Evolutionary conservation across 2,888 invertebrate genomes (phyloP).

Genomic region (Drosophila prostipennis): DNA sequence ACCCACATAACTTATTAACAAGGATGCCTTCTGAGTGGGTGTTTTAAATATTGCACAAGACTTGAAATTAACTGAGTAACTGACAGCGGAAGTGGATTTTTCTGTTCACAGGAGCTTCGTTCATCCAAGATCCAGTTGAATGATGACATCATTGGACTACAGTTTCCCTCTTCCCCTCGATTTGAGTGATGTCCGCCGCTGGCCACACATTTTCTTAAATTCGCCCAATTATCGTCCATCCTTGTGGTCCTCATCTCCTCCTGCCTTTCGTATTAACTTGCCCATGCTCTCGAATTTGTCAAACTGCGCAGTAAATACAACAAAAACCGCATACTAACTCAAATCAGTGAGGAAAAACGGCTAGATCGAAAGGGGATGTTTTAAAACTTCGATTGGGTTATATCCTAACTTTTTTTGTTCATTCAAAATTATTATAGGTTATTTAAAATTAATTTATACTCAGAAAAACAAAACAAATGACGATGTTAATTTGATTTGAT

Average conservation of each 20-base stretch:
- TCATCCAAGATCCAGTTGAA: constrained; percentile 5
- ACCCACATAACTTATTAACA: constrained; percentile 65
- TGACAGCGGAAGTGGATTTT: constrained; percentile 34
- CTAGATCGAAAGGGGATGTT: not conserved
- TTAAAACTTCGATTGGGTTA: not conserved
- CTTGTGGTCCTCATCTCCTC: constrained; percentile 1
- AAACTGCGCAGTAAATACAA: constrained; percentile 63
- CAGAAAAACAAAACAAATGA: too few relatives aligned
- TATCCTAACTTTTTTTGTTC: not conserved
- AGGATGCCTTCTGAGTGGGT: constrained; percentile 3
- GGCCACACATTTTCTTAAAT: constrained; percentile 36
- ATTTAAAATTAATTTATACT: not conserved
- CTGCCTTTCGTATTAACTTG: constrained; percentile 44
- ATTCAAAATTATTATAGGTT: not conserved
- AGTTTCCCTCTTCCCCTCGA: not conserved
- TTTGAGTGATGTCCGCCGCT: constrained; percentile 38
- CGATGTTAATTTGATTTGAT: too few relatives aligned
- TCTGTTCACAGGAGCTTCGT: constrained; percentile 7
- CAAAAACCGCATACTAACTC: constrained; percentile 35
- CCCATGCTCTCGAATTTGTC: constrained; percentile 75
- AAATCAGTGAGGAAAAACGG: constrained; percentile 28
- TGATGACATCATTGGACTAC: constrained; percentile 23
- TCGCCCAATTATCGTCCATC: constrained; percentile 25
- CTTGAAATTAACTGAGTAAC: constrained; percentile 39
- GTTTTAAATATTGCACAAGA: constrained; percentile 21